Evolutionary conservation across 2,797 vertebrate species (phyloP), one percentile per base, ranked within the genome.

Genomic region (Mionectes olivaceus): DNA sequence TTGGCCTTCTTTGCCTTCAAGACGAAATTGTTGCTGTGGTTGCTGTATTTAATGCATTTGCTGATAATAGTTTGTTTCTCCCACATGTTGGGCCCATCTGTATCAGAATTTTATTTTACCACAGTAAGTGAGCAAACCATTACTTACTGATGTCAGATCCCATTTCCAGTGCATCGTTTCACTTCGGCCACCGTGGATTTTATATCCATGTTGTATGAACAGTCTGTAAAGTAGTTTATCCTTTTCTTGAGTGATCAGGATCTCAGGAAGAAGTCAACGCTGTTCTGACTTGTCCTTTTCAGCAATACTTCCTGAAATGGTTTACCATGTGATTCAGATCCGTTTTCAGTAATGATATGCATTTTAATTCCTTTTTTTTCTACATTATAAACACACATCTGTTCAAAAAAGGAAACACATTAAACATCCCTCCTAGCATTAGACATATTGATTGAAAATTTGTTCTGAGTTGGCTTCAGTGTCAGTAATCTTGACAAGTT

Each of bases 401-500:
- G 87, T 93, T 96, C 47, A 81, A 60, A 93, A 93, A 86, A 74
- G 23, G 67, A 91, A 94, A 73, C 35, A 35, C 80, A 93, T 96
- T 84, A 93, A 96, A 87, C 46, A 90, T 91, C 85, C 49, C 75
- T 96, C 46, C 92, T 79, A 96, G 78, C 59, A 60, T 91, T 91
- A 95, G 88, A 89, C 25, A 39, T 92, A 94, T 84, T 56, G 75
- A 96, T 90, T 92, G 96, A 94, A 94, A 93, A 87, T 88, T 94
- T 95, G 47, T 96, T 95, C 84, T 84, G 86, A 73, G 59, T 64
- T 93, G 47, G 19, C 50, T 94, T 94, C 80, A 94, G 86, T 89
- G 90, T 94, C 94, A 89, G 87, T 82, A 96, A 93, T 96, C 90
- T 86, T 95, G 91, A 96, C 86, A 94, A 96, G 90, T 92, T 95